Conservation (phyloP, 1,140 invertebrate species). For the Tetramorium simillimum region DNA sequence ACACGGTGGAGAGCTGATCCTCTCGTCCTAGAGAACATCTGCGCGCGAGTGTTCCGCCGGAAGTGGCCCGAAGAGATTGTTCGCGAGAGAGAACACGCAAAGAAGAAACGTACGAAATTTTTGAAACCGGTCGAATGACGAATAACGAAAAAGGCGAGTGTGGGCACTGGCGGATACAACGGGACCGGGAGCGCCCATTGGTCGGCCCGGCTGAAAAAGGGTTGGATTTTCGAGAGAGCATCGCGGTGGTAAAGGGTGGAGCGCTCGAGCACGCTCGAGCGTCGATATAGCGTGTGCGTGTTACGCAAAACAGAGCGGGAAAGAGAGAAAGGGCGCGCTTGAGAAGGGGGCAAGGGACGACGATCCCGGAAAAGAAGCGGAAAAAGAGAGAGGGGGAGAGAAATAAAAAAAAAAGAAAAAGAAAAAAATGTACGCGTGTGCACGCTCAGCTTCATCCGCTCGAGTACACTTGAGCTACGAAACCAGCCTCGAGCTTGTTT, state of each 20-base stretch:
- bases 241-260: conserved; percentile 79
- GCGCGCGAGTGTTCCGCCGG: conserved; percentile 25
- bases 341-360: conserved; percentile 28
- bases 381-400: conserved; percentile 9
- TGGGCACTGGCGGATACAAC: conserved; percentile 29
- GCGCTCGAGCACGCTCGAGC: conserved; percentile 77
- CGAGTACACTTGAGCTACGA: conserved; percentile 77
- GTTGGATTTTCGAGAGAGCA: conserved; percentile 82
- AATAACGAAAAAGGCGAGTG: conserved; percentile 54
- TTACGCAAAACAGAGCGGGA: conserved; percentile 49
- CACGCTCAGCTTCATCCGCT: conserved; percentile 75
- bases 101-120: conserved; percentile 49
- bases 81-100: not conserved
- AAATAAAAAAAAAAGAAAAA: conserved; percentile 55
- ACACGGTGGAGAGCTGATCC: not conserved
- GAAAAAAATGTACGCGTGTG: conserved; percentile 70
- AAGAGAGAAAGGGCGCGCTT: conserved; percentile 1
- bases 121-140: conserved; percentile 25
- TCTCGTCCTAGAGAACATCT: not conserved
- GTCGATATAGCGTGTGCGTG: conserved; percentile 61
- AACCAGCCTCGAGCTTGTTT: conserved; percentile 71
- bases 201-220: conserved; percentile 74
- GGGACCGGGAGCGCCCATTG: conserved; percentile 74
- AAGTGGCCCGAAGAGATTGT: conserved; percentile 40
- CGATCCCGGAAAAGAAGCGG: conserved; percentile 30